These are phyloP conservation scores for Sitta europaea DNA, from an alignment of 2,113 vertebrate species.

Conservation along the genomic window DNA sequence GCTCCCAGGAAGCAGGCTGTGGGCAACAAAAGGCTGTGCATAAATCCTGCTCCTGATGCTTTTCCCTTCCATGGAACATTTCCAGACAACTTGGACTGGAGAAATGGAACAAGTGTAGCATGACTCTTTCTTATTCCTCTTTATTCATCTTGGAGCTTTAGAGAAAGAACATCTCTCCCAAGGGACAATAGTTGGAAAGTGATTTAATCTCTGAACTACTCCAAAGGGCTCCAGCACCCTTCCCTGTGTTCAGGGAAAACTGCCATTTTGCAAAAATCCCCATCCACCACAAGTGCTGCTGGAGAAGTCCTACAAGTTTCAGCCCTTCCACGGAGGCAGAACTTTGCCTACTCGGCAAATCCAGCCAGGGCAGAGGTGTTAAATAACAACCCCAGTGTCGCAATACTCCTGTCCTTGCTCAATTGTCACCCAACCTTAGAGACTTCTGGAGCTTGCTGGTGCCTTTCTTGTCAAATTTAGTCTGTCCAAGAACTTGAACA, in stretches of 20 bases:
- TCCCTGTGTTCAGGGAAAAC: neutral
- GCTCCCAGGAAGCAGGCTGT: neutral
- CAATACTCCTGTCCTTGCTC: neutral
- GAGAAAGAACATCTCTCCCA: neutral
- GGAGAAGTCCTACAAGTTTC: neutral
- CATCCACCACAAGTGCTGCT: neutral
- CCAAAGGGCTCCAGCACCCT: neutral
- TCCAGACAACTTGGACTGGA: neutral
- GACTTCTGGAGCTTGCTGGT: neutral
- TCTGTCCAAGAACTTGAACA: neutral
- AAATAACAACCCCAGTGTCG: neutral
- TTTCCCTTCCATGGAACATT: neutral
- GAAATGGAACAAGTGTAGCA: neutral
- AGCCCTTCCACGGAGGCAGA: neutral
- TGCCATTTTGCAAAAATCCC: neutral
- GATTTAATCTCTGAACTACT: neutral
- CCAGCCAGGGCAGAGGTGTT: neutral
- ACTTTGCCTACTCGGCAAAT: neutral
- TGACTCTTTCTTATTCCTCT: neutral
- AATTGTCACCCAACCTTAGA: neutral
- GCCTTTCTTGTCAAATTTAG: neutral
- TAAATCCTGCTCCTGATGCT: neutral
- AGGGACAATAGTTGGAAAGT: neutral
- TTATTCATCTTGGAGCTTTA: neutral
- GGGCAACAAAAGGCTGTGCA: neutral